These are phyloP conservation scores for Hassar affinis DNA, from an alignment of 2,113 vertebrate genomes.

Conservation along the genomic window DNA sequence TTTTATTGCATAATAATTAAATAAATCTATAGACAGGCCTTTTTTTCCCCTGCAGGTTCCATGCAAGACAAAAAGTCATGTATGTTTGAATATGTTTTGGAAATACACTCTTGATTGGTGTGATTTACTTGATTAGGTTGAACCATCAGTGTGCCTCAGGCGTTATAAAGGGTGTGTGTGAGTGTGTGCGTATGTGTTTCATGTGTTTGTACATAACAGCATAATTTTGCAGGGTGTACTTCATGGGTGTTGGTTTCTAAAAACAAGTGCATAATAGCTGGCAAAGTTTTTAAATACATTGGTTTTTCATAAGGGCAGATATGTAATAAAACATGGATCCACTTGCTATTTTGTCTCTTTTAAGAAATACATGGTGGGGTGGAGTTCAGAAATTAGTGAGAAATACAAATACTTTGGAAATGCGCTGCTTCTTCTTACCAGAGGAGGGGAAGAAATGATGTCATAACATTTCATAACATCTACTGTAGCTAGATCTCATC, in stretches of 20 bases:
- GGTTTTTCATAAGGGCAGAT: not conserved
- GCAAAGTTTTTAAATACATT: conserved; percentile 2
- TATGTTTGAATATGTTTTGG: conserved; percentile 1
- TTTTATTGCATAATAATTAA: not conserved
- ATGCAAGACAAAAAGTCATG: not conserved
- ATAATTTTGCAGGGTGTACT: conserved; percentile 53
- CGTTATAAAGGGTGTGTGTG: conserved; percentile 5
- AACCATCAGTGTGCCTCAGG: conserved; percentile 5
- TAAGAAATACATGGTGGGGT: not conserved
- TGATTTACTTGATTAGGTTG: conserved; percentile 9
- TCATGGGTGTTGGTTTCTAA: conserved; percentile 46
- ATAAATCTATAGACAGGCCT: not conserved
- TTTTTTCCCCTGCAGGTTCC: not conserved
- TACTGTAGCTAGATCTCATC: conserved; percentile 48
- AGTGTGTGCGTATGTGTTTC: not conserved
- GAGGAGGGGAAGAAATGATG: not conserved
- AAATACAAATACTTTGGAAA: not conserved
- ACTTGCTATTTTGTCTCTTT: not conserved
- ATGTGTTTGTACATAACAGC: conserved; percentile 30
- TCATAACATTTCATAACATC: conserved; percentile 9
- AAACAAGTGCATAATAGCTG: conserved; percentile 17
- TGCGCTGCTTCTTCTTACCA: not conserved
- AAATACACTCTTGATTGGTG: not conserved
- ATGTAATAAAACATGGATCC: not conserved
- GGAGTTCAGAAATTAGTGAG: not conserved